Conservation (phyloP, 2,888 invertebrate species). For the Congeria kusceri region DNA sequence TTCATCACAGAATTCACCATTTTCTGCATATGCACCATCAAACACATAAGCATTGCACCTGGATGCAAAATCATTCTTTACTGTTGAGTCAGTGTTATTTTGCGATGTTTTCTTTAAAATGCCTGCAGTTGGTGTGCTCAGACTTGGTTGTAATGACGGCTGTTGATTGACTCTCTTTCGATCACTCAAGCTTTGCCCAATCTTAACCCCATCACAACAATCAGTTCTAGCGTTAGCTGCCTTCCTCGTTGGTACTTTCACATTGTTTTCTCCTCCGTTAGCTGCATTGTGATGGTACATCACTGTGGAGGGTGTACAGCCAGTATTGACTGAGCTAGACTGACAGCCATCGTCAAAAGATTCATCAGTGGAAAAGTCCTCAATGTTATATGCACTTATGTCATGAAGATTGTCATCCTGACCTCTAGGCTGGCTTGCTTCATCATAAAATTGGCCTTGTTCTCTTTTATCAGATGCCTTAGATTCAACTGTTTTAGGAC, state of each 20-base stretch:
- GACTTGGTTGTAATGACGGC: neutral
- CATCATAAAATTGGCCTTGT: neutral
- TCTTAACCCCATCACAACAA: too few species aligned
- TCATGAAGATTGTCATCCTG: neutral
- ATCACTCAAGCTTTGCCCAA: too few species aligned
- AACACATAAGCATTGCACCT: too few species aligned
- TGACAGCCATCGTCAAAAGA: constrained; percentile 17
- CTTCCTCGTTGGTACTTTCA: neutral
- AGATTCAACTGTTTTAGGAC: too few species aligned
- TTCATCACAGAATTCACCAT: constrained; percentile 2
- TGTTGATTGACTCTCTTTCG: too few species aligned
- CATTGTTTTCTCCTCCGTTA: too few species aligned
- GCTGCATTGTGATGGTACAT: too few species aligned
- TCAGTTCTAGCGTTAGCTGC: neutral
- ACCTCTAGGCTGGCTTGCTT: neutral
- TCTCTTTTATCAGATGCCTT: too few species aligned
- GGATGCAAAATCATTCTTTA: too few species aligned
- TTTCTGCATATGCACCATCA: neutral
- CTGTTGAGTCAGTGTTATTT: neutral
- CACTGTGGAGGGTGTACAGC: neutral
- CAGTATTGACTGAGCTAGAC: neutral
- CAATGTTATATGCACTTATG: constrained; percentile 15
- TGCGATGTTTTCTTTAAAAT: neutral
- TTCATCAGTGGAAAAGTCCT: constrained; percentile 34
- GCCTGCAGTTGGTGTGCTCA: neutral